A percentile compares a stretch with the other conserved stretches of the same genome.
phyloP scores from a whole-genome alignment of 2,797 vertebrate genomes.

The Hybognathus amarus region DNA sequence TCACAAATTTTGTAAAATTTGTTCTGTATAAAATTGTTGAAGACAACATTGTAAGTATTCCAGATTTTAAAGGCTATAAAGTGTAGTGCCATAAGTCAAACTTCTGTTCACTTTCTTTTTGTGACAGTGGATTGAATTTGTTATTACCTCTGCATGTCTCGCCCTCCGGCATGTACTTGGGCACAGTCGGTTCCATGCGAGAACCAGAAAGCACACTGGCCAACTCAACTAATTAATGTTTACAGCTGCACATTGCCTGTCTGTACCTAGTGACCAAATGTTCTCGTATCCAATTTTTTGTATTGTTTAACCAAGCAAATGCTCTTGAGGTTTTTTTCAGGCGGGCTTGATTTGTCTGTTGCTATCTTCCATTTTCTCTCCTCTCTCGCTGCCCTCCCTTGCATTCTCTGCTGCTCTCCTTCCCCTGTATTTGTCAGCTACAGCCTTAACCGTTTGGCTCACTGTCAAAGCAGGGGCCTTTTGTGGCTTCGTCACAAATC shows the following conservation, averaged over 20 bases:
- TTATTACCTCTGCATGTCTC: conserved; percentile 39
- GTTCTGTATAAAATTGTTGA: not conserved
- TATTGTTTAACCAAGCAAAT: conserved; percentile 47
- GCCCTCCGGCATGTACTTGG: conserved; percentile 53
- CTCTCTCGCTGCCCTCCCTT: conserved; percentile 62
- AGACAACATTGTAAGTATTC: not conserved
- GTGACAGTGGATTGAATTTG: conserved; percentile 18
- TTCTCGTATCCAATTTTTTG: conserved; percentile 42
- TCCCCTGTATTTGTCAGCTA: conserved; percentile 74
- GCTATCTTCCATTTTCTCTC: conserved; percentile 70
- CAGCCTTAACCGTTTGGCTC: conserved; percentile 80
- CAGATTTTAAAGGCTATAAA: not conserved
- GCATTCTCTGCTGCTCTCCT: conserved; percentile 70
- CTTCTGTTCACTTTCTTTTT: conserved; percentile 19
- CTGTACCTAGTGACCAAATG: conserved; percentile 68
- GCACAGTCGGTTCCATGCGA: conserved; percentile 53
- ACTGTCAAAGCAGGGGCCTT: conserved; percentile 81
- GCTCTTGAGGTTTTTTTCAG: conserved; percentile 54
- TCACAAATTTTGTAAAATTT: too few species aligned
- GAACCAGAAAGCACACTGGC: conserved; percentile 69
- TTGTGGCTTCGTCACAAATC: conserved; percentile 85
- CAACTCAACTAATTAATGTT: conserved; percentile 78
- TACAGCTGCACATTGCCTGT: conserved; percentile 73
- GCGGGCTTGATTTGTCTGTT: conserved; percentile 73
- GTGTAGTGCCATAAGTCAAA: not conserved